Base-by-base conservation (phyloP, 2,888 invertebrate genomes). In the Drosophila cognata region DNA sequence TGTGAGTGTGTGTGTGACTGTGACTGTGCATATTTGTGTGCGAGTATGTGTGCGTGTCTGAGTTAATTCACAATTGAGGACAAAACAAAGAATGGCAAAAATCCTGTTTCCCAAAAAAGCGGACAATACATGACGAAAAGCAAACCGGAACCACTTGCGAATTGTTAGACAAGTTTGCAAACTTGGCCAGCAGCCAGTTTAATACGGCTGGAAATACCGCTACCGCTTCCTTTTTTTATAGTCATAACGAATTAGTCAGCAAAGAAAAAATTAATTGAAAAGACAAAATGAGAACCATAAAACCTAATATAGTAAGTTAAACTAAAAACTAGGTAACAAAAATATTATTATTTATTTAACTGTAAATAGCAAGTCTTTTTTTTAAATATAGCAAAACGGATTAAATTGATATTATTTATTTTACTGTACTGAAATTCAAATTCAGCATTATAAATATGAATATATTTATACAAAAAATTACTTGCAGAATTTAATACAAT, bases 121-220 rank as follows among this genome's bases (percentile, higher is more conserved):
- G 70, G 79, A 71, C 79, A 79, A 16, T 61, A 59, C 51, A 51
- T 61, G 63, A 56, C 50, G 57, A 63, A 79, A 79, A 67, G 50
- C 52, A 68, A 68, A 65, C 80, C 76, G 68, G 61, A 78, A 79
- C 80, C 78, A 68, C 33, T 74, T 70, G 61, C 46, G 51, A 79
- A 61, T 67, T 51, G 51, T 64, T 71, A 31, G 31, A 38, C 55
- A 65, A 25, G 36, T 21, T 63, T 36, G 25, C 43, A 2, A 48
- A 57, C 41, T 25, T 43, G 38, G 43, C 53, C 64, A 57, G 59
- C 35, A 36, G 41, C 50, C 46, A 48, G 41, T 35, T 43, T 16
- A 58, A 38, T 43, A 61, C 55, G 36, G 25, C 31, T 52, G 38
- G 53, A 58, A 61, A 62, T 28, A 62, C 71, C 77, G 55, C 38